A percentile compares a stretch with the other conserved stretches of the same genome.
Conservation (phyloP, 2,113 vertebrate species). For the Acanthisitta chloris region DNA sequence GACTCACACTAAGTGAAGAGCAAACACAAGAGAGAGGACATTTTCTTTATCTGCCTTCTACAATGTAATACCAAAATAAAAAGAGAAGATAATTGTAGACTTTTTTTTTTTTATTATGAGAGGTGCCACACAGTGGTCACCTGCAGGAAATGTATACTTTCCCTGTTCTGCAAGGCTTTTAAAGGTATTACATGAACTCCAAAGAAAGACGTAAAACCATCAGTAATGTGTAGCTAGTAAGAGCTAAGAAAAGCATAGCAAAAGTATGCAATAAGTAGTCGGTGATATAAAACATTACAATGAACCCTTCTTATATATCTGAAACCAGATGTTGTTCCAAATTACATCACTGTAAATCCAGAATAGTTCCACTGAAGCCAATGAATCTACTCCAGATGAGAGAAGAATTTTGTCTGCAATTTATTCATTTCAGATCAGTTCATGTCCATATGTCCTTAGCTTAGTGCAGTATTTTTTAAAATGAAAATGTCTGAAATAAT, state of each 20-base stretch:
- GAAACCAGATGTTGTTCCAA: constrained; percentile 45
- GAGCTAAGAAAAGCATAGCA: not conserved
- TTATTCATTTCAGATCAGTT: constrained; percentile 23
- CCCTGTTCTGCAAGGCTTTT: not conserved
- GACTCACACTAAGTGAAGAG: not conserved
- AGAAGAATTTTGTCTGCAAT: constrained; percentile 45
- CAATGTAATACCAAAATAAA: not conserved
- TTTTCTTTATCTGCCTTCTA: not conserved
- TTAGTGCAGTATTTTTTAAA: not conserved
- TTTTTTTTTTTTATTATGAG: not conserved
- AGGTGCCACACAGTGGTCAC: not conserved
- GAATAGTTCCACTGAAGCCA: constrained; percentile 36
- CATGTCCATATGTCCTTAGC: not conserved
- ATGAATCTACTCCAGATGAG: constrained; percentile 56
- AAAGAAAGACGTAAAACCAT: not conserved
- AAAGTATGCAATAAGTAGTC: constrained; percentile 20
- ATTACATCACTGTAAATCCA: constrained; percentile 62
- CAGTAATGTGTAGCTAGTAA: not conserved
- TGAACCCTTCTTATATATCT: not conserved
- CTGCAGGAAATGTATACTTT: not conserved
- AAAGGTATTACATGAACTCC: not conserved
- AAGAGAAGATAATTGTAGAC: not conserved
- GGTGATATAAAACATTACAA: constrained; percentile 35
- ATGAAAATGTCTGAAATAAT: not conserved
- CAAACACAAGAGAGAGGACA: not conserved